phyloP scores from a whole-genome alignment of 1,140 invertebrate genomes.

The Antheraea mylitta region DNA sequence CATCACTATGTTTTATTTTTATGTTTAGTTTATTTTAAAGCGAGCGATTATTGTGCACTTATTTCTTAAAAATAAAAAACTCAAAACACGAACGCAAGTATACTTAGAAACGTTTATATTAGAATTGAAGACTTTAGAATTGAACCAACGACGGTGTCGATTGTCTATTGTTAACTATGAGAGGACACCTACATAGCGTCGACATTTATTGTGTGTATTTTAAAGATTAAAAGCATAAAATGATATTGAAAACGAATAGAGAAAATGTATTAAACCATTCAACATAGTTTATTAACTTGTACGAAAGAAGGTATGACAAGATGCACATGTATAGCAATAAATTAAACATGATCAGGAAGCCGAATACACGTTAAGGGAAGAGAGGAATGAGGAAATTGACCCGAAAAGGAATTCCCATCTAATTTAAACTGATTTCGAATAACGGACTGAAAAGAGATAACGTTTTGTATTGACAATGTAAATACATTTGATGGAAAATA shows the following conservation, averaged over 20 bases:
- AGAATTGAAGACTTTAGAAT: not conserved
- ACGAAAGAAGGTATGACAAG: not conserved
- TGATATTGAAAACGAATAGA: constrained; percentile 5
- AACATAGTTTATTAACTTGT: not conserved
- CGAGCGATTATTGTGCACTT: too few relatives aligned
- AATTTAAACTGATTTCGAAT: too few relatives aligned
- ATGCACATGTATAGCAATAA: not conserved
- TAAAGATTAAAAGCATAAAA: constrained; percentile 9
- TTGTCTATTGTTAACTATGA: not conserved
- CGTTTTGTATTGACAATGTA: too few relatives aligned
- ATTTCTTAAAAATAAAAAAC: too few relatives aligned
- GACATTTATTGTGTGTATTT: not conserved
- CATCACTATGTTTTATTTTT: too few relatives aligned
- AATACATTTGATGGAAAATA: too few relatives aligned
- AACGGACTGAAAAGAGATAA: too few relatives aligned
- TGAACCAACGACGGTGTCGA: not conserved
- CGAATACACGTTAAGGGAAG: not conserved
- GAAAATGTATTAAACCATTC: not conserved
- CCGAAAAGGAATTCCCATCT: not conserved
- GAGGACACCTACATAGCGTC: constrained; percentile 8
- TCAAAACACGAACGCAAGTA: too few relatives aligned
- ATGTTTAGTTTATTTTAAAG: too few relatives aligned
- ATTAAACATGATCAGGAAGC: not conserved
- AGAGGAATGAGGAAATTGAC: not conserved
- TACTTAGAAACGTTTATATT: too few relatives aligned